Evolutionary conservation across 2,113 vertebrate species (phyloP).

Genomic region (Nibea albiflora): DNA sequence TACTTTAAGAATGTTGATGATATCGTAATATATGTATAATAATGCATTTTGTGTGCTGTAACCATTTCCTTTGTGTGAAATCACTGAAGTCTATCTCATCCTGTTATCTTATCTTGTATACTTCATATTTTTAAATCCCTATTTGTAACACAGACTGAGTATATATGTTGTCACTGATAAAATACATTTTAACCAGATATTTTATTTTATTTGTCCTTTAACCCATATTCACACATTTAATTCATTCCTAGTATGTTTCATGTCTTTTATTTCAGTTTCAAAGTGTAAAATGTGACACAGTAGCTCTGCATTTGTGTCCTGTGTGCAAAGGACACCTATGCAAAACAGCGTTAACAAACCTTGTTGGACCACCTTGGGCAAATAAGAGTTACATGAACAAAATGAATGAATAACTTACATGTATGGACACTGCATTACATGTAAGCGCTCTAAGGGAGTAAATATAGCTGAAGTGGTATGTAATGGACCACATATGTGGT

Average conservation of each 20-base stretch:
- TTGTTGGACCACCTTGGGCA: constrained; percentile 12
- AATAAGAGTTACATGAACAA: neutral
- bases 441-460: no score
- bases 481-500: no score
- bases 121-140: no score
- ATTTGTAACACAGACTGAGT: neutral
- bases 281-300: neutral
- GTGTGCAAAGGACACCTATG: constrained; percentile 1
- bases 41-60: no score
- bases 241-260: neutral
- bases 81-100: no score
- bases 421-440: no score
- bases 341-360: neutral
- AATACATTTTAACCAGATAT: neutral
- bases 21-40: no score
- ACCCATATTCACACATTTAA: neutral
- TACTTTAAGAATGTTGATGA: neutral
- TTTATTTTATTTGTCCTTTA: neutral
- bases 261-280: constrained; percentile 3
- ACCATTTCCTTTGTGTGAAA: no score
- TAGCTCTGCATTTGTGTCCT: neutral
- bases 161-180: no score
- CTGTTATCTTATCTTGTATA: no score
- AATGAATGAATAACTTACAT: neutral
- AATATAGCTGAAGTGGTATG: no score